Percentiles rank a stretch among this genome's conserved stretches.
Conservation (phyloP, 2,888 invertebrate species). For the Nowickia ferox region DNA sequence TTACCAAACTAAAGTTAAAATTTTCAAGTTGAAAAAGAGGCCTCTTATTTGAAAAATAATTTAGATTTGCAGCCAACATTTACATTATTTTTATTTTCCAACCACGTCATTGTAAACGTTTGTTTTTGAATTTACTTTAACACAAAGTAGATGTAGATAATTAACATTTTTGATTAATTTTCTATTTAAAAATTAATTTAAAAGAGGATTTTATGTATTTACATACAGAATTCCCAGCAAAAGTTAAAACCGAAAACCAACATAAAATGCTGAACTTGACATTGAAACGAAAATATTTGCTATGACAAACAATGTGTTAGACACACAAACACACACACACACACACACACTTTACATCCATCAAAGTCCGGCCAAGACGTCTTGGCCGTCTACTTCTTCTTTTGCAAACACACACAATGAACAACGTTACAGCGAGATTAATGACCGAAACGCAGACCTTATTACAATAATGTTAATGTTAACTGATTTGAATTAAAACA, state of each 20-base stretch:
- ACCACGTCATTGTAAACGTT: not conserved
- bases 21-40: not conserved
- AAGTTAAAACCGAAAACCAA: not conserved
- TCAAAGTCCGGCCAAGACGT: not conserved
- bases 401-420: not conserved
- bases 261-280: conserved; percentile 54
- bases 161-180: conserved; percentile 42
- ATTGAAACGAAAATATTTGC: conserved; percentile 37
- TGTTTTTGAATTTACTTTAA: not conserved
- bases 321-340: too few species aligned
- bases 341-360: not conserved
- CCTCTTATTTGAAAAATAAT: not conserved
- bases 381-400: not conserved
- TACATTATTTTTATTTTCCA: not conserved
- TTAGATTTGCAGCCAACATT: not conserved
- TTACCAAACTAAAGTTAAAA: too few species aligned
- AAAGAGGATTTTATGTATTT: not conserved
- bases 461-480: conserved; percentile 4
- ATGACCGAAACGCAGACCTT: conserved; percentile 23
- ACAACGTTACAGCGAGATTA: conserved; percentile 30
- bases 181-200: not conserved
- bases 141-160: not conserved
- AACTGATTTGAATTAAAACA: conserved; percentile 6
- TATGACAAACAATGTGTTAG: not conserved
- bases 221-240: not conserved